phyloP scores from a whole-genome alignment of 2,888 invertebrate genomes.

The Cheilosia pagana region DNA sequence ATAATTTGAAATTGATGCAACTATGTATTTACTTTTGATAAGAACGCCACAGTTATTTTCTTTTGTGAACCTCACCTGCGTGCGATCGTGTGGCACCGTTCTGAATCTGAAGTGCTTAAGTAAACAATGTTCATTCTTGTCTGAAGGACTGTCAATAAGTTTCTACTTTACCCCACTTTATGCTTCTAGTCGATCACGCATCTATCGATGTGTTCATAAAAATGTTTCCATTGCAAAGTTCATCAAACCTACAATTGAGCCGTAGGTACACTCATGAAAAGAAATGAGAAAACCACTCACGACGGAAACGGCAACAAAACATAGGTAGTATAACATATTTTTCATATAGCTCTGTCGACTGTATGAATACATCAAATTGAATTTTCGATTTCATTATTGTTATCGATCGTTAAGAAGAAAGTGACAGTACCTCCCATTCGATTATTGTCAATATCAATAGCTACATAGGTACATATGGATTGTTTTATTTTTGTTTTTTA shows the following conservation, averaged over 20 bases:
- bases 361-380: constrained; percentile 1
- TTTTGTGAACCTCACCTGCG: too few relatives aligned
- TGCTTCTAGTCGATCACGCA: background rate
- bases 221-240: constrained; percentile 14
- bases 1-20: too few relatives aligned
- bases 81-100: background rate
- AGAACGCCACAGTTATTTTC: too few relatives aligned
- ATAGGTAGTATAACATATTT: background rate
- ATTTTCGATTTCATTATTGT: constrained; percentile 64
- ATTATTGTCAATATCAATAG: constrained; percentile 2
- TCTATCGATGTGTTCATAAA: background rate
- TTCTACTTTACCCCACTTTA: background rate
- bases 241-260: constrained; percentile 13
- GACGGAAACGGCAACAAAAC: background rate
- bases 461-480: background rate
- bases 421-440: constrained; percentile 54
- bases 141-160: background rate
- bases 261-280: background rate
- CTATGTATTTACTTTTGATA: too few relatives aligned
- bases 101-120: background rate
- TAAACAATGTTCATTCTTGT: background rate
- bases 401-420: constrained; percentile 65
- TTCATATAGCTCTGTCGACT: background rate
- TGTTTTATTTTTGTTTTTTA: constrained; percentile 16
- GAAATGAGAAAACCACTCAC: background rate